Conservation (phyloP, 2,888 invertebrate genomes). For the Panzeria rudis region DNA sequence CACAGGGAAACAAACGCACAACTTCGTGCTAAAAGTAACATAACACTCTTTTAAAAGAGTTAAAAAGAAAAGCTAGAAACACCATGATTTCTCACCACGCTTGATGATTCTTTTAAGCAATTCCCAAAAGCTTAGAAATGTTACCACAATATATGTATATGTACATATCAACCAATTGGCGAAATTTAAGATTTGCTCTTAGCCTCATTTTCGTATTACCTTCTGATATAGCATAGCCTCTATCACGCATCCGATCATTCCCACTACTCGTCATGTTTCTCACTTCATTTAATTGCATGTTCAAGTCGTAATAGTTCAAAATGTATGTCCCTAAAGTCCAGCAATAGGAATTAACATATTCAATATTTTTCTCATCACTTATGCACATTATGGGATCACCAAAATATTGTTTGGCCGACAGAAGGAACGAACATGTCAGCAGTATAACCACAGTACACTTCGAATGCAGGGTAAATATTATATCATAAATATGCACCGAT, state of each 20-base stretch:
- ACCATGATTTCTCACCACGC: no score
- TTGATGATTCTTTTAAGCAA: no score
- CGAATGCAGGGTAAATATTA: constrained; percentile 90
- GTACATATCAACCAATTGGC: no score
- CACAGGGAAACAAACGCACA: no score
- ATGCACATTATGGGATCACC: constrained; percentile 93
- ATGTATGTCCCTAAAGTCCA: constrained; percentile 92
- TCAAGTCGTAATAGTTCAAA: constrained; percentile 72
- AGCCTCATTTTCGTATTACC: constrained; percentile 71
- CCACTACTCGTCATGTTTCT: constrained; percentile 42
- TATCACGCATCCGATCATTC: constrained; percentile 26
- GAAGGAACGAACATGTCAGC: constrained; percentile 89
- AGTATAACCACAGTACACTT: constrained; percentile 89
- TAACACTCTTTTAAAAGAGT: no score
- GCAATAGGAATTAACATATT: constrained; percentile 90
- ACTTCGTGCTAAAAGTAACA: no score
- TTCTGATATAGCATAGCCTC: constrained; percentile 84
- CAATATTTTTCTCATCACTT: constrained; percentile 85
- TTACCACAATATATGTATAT: no score
- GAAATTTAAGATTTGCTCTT: no score
- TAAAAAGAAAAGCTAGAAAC: no score
- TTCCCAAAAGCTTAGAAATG: no score
- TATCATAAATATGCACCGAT: constrained; percentile 89
- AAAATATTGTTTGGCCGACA: constrained; percentile 93
- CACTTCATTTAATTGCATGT: constrained; percentile 46